Percentiles rank a stretch among this genome's conserved stretches.
These are phyloP conservation scores for Pachyrhynchus sulphureomaculatus DNA, from an alignment of 1,140 invertebrate species.

Conservation along the genomic window DNA sequence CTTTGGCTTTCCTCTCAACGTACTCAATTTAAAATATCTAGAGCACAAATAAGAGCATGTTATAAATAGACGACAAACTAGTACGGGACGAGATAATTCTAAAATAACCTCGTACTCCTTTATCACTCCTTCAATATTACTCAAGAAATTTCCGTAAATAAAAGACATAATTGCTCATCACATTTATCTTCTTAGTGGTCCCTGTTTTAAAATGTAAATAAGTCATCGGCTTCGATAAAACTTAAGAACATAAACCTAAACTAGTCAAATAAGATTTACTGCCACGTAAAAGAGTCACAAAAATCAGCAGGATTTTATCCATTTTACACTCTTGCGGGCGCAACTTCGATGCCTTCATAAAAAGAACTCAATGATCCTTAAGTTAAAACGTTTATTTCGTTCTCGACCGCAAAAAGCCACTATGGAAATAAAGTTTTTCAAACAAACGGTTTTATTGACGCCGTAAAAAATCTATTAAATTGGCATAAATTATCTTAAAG, in stretches of 20 bases:
- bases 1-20: no score
- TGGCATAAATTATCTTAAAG: constrained; percentile 3
- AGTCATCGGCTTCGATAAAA: background rate
- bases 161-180: no score
- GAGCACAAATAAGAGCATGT: no score
- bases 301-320: constrained; percentile 10
- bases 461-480: constrained; percentile 9
- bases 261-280: constrained; percentile 1
- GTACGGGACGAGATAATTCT: no score
- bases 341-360: constrained; percentile 13
- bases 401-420: constrained; percentile 9
- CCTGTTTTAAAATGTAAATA: background rate
- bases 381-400: constrained; percentile 23
- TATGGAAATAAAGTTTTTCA: constrained; percentile 19
- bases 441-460: constrained; percentile 17
- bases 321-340: background rate
- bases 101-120: no score
- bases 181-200: no score
- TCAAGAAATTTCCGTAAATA: no score
- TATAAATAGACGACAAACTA: no score
- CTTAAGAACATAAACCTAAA: background rate
- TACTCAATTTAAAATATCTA: no score
- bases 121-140: no score
- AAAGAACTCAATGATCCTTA: constrained; percentile 19
- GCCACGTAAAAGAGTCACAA: background rate